Evolutionary conservation across 2,888 invertebrate species (phyloP), one percentile per base, ranked within the genome.

Genomic region (Penaeus monodon): DNA sequence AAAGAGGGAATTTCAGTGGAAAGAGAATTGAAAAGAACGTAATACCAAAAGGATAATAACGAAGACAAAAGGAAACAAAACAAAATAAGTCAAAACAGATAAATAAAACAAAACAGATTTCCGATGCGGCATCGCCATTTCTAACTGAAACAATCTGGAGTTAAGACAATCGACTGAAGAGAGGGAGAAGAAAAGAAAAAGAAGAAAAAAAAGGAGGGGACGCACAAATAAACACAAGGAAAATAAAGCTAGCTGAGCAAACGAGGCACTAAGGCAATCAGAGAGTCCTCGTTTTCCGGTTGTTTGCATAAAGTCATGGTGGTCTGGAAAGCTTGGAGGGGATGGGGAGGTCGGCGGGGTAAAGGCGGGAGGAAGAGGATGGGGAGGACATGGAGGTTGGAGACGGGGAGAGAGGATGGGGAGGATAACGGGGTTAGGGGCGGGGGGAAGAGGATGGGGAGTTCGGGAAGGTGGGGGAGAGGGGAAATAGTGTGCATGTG

Each of bases 261-360:
- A 84, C 84, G 76, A 84, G 84, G 84, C 49, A 84, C 29, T 84
- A 77, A 83, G 83, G 82, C 82, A 83, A 83, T 83, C 83, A 83
- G 64, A 27, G 83, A 64, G 29, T 44, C 27, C 77, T 76, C 83
- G 76, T 77, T 84, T 84, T 84, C 84, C 84, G 66, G 49, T 77
- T 76, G 84, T 84, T 84, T 84, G 84, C 84, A 84, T 84, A 76
- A 74, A 84, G 77, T 73, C 83, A 76, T 76, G 83, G 76, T 64
- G 80, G 63, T 63, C 64, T 44, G 66, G 80, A 29, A 66, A 65
- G 64, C 44, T 64, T 29, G 64, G 66, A 29, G 27, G 65, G 57
- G 77, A n/a, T 1, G 24, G 64, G 22, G 79, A 20, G 65, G 20
- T 38, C 22, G 64, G 22, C 17, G 3, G 79, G 22, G 63, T 22